Base-by-base conservation (phyloP, 2,888 invertebrate species). In the Chironomus tentans region DNA sequence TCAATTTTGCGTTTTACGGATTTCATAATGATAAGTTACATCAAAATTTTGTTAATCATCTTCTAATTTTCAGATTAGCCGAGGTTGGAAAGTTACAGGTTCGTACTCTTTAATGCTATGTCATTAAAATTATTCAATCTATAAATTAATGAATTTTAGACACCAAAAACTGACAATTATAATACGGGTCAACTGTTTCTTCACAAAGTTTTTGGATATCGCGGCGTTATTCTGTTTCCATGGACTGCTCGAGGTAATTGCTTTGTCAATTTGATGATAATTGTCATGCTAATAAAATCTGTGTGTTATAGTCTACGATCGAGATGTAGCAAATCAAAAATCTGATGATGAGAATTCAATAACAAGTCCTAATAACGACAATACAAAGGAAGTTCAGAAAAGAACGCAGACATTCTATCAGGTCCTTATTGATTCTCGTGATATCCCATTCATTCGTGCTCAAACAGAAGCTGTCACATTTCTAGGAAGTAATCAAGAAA, bases 381-480 rank as follows among this genome's bases (percentile, higher is more conserved):
- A 83, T 78, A 90, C 91, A 46, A 94, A 93, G 82, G 95, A 95
- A 85, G 93, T 94, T 10, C 93, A 95, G 84, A 95, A 96, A 69
- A 88, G 91, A 82, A 93, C 94, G 6, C 95, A 97, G 81, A 94
- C 96, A 56, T 98, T 97, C 84, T 99, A 99, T 84, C 98, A 99
- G 87, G 98, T 97, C 62, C 87, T 99, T 62, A 98, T 99, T 79
- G 98, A 99, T 84, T 93, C 95, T 77, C 88, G 98, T 81, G 98
- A 99, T 86, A 97, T 96, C 81, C 96, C 97, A 6, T 95, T 92
- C 83, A 97, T 98, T 86, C 89, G 97, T 80, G 97, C 98, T n/a
- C 98, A 97, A 85, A 95, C 97, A 3, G 97, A 98, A 85, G 95
- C 97, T 4, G 98, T 98, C 1, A 98, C 98, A 0, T 98, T 98